Percentiles rank a stretch among this genome's conserved stretches.
Conservation (phyloP, 2,888 invertebrate genomes). For the Drosophila affinis region DNA sequence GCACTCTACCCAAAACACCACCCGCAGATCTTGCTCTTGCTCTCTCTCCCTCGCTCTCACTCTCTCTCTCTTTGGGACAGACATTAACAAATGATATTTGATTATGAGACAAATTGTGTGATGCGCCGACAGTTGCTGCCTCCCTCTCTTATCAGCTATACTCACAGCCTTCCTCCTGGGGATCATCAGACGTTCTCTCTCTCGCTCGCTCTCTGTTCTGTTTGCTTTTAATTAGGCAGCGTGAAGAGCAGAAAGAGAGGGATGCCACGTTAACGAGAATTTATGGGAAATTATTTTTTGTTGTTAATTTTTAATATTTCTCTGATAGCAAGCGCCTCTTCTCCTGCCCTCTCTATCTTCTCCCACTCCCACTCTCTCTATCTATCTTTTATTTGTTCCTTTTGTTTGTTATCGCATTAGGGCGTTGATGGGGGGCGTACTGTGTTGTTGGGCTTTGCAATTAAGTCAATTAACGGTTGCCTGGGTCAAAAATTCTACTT, state of each 20-base stretch:
- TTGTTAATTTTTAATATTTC: slow-evolving; percentile 76
- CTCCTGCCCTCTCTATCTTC: background rate
- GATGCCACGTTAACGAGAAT: slow-evolving; percentile 70
- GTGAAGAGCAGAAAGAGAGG: slow-evolving; percentile 50
- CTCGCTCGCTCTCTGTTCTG: slow-evolving; percentile 33
- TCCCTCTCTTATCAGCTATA: slow-evolving; percentile 60
- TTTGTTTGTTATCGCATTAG: slow-evolving; percentile 62
- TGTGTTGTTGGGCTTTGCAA: slow-evolving; percentile 56
- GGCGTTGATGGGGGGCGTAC: slow-evolving; percentile 26
- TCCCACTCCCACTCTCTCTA: slow-evolving; percentile 7
- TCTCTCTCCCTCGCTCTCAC: slow-evolving; percentile 14
- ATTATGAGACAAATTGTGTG: slow-evolving; percentile 78
- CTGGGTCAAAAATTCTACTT: slow-evolving; percentile 52
- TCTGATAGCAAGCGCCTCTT: slow-evolving; percentile 36
- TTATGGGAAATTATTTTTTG: slow-evolving; percentile 78
- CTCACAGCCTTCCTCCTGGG: slow-evolving; percentile 37
- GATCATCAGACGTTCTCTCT: slow-evolving; percentile 34
- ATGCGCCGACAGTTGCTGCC: slow-evolving; percentile 59
- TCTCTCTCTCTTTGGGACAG: slow-evolving; percentile 50
- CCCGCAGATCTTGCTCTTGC: slow-evolving; percentile 37
- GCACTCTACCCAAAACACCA: slow-evolving; percentile 13
- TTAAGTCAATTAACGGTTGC: slow-evolving; percentile 69
- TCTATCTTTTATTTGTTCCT: slow-evolving; percentile 47
- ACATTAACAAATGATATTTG: slow-evolving; percentile 79
- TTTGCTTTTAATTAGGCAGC: slow-evolving; percentile 75